Evolutionary conservation across 2,888 invertebrate species (phyloP).

Genomic region (Parnassius smintheus): DNA sequence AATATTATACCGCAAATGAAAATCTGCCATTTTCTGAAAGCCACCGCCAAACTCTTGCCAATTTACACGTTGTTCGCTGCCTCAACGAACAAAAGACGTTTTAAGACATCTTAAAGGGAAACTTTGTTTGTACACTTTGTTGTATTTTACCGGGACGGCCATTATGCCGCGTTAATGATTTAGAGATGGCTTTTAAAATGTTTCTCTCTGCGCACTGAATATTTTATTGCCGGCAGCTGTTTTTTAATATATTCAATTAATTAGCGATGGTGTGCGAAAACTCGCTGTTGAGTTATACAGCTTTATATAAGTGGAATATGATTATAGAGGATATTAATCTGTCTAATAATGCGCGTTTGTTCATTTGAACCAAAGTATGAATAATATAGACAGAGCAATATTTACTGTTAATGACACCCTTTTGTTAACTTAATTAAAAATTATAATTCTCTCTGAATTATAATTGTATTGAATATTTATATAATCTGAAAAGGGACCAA

Average conservation of each 20-base stretch:
- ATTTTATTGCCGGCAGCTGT: constrained; percentile 40
- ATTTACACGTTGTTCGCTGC: constrained; percentile 64
- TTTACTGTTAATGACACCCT: not conserved
- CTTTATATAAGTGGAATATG: constrained; percentile 33
- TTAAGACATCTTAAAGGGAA: constrained; percentile 54
- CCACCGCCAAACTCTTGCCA: constrained; percentile 59
- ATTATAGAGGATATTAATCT: constrained; percentile 37
- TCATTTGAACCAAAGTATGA: constrained; percentile 10
- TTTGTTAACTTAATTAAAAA: not conserved
- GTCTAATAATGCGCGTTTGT: constrained; percentile 36
- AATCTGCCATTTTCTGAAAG: constrained; percentile 48
- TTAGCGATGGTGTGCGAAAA: constrained; percentile 61
- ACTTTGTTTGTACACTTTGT: constrained; percentile 59
- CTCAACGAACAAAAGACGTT: constrained; percentile 62
- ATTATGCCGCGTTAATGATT: constrained; percentile 59
- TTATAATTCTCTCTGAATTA: not conserved
- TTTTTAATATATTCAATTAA: constrained; percentile 57
- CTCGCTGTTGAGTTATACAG: constrained; percentile 30
- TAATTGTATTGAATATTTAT: constrained; percentile 4
- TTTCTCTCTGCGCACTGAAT: constrained; percentile 35
- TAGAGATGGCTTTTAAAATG: constrained; percentile 40
- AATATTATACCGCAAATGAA: constrained; percentile 38
- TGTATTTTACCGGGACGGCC: constrained; percentile 42
- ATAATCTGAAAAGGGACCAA: no score
- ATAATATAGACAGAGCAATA: constrained; percentile 8